phyloP scores from a whole-genome alignment of 2,888 invertebrate genomes.

The Metallyticus violacea region DNA sequence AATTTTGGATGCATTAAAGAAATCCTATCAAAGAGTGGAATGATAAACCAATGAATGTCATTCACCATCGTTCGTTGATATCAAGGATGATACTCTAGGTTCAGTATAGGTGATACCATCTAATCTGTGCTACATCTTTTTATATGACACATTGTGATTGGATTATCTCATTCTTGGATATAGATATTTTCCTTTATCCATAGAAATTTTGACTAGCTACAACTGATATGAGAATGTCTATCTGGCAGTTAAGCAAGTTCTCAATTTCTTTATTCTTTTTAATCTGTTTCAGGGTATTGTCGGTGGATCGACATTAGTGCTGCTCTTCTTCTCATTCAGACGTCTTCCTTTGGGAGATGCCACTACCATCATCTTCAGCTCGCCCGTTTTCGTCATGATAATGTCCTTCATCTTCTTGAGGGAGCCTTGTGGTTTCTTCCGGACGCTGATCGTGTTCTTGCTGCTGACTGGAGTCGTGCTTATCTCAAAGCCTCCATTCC shows the following conservation, averaged over 20 bases:
- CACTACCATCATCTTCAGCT: conserved; percentile 52
- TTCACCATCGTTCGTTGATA: too few species aligned
- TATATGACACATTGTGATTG: too few species aligned
- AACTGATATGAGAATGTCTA: too few species aligned
- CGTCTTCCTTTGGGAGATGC: conserved; percentile 51
- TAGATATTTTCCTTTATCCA: too few species aligned
- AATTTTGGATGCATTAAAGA: too few species aligned
- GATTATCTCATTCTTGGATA: too few species aligned
- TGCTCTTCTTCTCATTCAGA: conserved; percentile 50
- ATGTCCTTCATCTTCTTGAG: conserved; percentile 48
- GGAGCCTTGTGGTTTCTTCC: conserved; percentile 49
- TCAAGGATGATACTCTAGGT: too few species aligned
- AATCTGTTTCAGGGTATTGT: conserved; percentile 45
- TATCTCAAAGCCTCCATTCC: conserved; percentile 49
- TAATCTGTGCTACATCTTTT: too few species aligned
- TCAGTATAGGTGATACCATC: too few species aligned
- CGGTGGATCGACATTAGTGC: conserved; percentile 48
- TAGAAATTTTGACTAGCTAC: too few species aligned
- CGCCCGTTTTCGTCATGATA: conserved; percentile 50
- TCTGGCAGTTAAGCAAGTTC: not conserved
- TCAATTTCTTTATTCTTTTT: not conserved
- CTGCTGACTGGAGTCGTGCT: conserved; percentile 48
- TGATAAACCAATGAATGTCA: too few species aligned
- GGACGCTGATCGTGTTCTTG: conserved; percentile 47
- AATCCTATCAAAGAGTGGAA: too few species aligned